phyloP scores from a whole-genome alignment of 2,888 invertebrate species.

The Acronicta psi region DNA sequence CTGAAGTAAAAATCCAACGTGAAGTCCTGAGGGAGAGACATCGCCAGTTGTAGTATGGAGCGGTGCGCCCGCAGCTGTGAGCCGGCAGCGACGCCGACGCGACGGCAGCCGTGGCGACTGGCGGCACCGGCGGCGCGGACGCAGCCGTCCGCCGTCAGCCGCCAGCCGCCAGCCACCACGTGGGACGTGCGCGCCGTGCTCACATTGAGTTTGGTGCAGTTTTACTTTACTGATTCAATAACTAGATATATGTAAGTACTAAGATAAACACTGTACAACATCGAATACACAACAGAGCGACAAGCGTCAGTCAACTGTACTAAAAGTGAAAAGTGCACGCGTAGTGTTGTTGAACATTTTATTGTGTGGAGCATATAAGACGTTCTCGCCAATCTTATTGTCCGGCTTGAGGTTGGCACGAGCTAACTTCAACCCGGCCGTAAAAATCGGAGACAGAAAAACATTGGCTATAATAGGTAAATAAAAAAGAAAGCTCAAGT shows the following conservation, averaged over 20 bases:
- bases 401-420: too few species aligned
- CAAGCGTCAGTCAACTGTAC: slow-evolving; percentile 50
- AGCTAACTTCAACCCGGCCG: too few species aligned
- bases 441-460: too few species aligned
- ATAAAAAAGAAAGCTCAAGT: too few species aligned
- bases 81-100: slow-evolving; percentile 6
- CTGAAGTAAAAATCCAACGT: slow-evolving; percentile 99
- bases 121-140: slow-evolving; percentile 3
- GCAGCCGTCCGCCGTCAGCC: neutral
- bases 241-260: slow-evolving; percentile 19
- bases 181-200: slow-evolving; percentile 20
- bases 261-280: slow-evolving; percentile 59
- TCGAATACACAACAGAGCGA: slow-evolving; percentile 59
- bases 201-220: slow-evolving; percentile 30
- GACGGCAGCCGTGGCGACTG: neutral
- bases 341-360: slow-evolving; percentile 34
- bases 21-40: slow-evolving; percentile 92
- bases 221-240: slow-evolving; percentile 19
- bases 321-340: slow-evolving; percentile 55
- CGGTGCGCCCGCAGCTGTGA: slow-evolving; percentile 1
- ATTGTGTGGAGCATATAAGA: slow-evolving; percentile 14
- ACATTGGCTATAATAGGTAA: too few species aligned
- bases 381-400: too few species aligned
- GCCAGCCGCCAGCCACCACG: neutral
- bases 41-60: slow-evolving; percentile 30